A percentile compares a stretch with the other conserved stretches of the same genome.
Conservation (phyloP, 2,888 invertebrate species). For the Sphaerophoria rueppellii region DNA sequence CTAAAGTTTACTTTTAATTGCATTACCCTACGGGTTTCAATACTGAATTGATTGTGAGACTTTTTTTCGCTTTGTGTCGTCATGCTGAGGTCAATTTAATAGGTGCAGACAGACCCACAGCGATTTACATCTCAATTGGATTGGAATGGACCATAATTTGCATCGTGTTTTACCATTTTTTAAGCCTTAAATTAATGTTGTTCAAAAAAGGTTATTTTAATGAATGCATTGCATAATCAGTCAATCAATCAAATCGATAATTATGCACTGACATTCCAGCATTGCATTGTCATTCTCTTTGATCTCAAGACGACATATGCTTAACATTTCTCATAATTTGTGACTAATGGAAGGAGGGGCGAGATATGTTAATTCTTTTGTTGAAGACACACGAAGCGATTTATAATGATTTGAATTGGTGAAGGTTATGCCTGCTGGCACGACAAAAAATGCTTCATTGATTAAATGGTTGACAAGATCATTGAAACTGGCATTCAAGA, state of each 20-base stretch:
- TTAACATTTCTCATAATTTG: neutral
- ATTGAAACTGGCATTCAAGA: conserved; percentile 28
- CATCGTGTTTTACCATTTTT: conserved; percentile 45
- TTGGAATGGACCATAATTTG: conserved; percentile 34
- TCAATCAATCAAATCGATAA: conserved; percentile 64
- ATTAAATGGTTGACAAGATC: conserved; percentile 57
- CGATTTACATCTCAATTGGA: conserved; percentile 57
- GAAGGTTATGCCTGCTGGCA: conserved; percentile 19
- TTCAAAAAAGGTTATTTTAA: conserved; percentile 50
- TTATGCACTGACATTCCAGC: conserved; percentile 49
- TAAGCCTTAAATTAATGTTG: conserved; percentile 5
- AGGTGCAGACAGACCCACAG: neutral
- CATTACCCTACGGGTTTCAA: neutral
- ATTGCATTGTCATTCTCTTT: conserved; percentile 4
- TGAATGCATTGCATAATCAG: conserved; percentile 51
- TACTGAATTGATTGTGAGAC: neutral
- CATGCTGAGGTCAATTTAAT: conserved; percentile 22
- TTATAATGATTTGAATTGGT: conserved; percentile 40
- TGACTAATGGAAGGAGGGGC: conserved; percentile 31
- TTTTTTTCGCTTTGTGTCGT: neutral
- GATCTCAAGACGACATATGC: conserved; percentile 14
- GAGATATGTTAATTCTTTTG: conserved; percentile 24
- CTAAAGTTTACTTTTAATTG: conserved; percentile 33
- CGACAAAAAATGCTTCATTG: conserved; percentile 47
- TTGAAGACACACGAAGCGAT: conserved; percentile 6